phyloP scores from a whole-genome alignment of 2,113 vertebrate species.

The Sminthopsis crassicaudata region DNA sequence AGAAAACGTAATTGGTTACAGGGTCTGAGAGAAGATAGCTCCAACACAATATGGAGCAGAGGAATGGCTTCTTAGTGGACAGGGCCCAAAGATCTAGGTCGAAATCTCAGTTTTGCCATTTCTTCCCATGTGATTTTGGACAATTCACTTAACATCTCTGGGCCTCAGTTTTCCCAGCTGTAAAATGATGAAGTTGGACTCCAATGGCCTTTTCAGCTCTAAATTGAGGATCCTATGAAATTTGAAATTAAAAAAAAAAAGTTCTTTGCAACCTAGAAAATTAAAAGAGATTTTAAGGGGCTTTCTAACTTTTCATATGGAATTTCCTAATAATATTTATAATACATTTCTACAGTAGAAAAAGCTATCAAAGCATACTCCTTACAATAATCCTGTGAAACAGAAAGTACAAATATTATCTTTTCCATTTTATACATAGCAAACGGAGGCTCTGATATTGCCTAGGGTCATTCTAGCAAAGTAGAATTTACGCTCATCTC shows the following conservation, averaged over 20 bases:
- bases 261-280: neutral
- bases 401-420: neutral
- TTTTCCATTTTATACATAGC: neutral
- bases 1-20: neutral
- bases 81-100: neutral
- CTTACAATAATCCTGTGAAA: neutral
- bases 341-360: neutral
- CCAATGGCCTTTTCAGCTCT: neutral
- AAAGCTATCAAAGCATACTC: neutral
- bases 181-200: neutral
- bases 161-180: neutral
- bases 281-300: neutral
- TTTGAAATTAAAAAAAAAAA: neutral
- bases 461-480: neutral
- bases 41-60: neutral
- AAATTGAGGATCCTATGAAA: neutral
- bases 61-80: neutral
- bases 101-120: neutral
- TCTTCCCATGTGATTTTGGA: neutral
- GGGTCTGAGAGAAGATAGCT: neutral
- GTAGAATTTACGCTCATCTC: neutral
- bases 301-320: neutral
- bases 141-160: neutral
- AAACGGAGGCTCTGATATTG: neutral
- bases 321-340: neutral